phyloP scores from a whole-genome alignment of 1,140 invertebrate species.

The Lordiphosa mommai region DNA sequence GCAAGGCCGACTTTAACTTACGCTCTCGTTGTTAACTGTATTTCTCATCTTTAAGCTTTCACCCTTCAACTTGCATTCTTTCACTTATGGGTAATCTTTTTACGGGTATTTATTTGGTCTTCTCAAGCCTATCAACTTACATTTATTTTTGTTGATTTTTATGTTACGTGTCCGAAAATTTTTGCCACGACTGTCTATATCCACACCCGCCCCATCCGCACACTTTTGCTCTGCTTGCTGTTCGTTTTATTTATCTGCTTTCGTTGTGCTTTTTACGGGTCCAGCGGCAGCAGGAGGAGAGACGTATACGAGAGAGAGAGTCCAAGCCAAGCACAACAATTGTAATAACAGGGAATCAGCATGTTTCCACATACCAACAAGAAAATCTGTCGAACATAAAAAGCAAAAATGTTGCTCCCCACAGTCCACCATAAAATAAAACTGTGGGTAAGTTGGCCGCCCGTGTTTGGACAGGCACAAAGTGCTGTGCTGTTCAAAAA shows the following conservation, averaged over 20 bases:
- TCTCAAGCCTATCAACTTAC: neutral
- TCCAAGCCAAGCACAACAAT: slow-evolving; percentile 58
- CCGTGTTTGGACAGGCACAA: slow-evolving; percentile 25
- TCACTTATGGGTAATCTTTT: neutral
- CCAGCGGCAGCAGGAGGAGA: slow-evolving; percentile 6
- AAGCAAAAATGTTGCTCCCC: slow-evolving; percentile 62
- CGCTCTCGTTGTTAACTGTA: too few species aligned
- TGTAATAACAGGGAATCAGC: slow-evolving; percentile 76
- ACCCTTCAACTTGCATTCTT: too few species aligned
- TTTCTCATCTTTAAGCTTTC: too few species aligned
- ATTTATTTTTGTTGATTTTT: slow-evolving; percentile 33
- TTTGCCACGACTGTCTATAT: slow-evolving; percentile 17
- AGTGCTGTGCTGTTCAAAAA: slow-evolving; percentile 59
- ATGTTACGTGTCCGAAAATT: slow-evolving; percentile 50
- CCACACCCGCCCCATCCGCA: neutral
- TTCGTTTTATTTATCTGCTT: slow-evolving; percentile 67
- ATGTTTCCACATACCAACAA: slow-evolving; percentile 75
- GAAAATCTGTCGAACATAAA: slow-evolving; percentile 77
- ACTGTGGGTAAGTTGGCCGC: slow-evolving; percentile 50
- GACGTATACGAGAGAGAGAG: slow-evolving; percentile 1
- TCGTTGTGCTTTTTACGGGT: slow-evolving; percentile 59
- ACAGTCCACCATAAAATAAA: slow-evolving; percentile 53
- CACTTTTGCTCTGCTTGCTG: slow-evolving; percentile 3
- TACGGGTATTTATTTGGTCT: neutral
- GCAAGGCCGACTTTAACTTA: too few species aligned